These are phyloP conservation scores for Lapara coniferarum DNA, from an alignment of 2,888 invertebrate species.

Conservation along the genomic window DNA sequence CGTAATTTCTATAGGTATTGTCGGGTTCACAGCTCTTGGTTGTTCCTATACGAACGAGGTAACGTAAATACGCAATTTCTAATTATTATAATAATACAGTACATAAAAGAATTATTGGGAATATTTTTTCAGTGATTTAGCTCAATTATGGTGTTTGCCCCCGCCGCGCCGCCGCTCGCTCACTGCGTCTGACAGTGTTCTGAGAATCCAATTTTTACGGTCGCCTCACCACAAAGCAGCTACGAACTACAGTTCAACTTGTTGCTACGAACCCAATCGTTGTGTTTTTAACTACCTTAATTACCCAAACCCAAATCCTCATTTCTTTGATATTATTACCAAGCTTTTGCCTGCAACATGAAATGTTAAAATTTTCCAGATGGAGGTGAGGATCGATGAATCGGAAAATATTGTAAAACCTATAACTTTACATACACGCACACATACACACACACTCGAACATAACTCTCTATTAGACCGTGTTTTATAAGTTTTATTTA, in stretches of 20 bases:
- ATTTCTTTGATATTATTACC: background rate
- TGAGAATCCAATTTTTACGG: background rate
- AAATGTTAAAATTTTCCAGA: no score
- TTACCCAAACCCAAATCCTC: background rate
- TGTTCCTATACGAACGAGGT: background rate
- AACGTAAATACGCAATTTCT: background rate
- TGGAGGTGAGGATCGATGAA: no score
- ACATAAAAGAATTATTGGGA: conserved; percentile 14
- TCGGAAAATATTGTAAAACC: no score
- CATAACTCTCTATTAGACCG: no score
- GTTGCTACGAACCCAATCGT: background rate
- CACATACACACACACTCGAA: no score
- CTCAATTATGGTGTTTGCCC: conserved; percentile 8
- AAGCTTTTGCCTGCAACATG: no score
- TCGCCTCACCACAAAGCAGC: background rate
- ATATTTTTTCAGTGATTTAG: conserved; percentile 12
- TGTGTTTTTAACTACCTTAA: background rate
- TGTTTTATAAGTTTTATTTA: no score
- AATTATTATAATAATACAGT: background rate
- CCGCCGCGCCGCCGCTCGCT: conserved; percentile 1
- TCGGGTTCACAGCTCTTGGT: no score
- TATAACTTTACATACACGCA: no score
- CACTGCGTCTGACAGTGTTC: background rate
- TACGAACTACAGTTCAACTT: background rate
- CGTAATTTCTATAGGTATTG: no score